Percentiles rank a stretch among this genome's conserved stretches.
These are phyloP conservation scores for Drosophila barbarae DNA, from an alignment of 2,888 invertebrate species.

Conservation along the genomic window DNA sequence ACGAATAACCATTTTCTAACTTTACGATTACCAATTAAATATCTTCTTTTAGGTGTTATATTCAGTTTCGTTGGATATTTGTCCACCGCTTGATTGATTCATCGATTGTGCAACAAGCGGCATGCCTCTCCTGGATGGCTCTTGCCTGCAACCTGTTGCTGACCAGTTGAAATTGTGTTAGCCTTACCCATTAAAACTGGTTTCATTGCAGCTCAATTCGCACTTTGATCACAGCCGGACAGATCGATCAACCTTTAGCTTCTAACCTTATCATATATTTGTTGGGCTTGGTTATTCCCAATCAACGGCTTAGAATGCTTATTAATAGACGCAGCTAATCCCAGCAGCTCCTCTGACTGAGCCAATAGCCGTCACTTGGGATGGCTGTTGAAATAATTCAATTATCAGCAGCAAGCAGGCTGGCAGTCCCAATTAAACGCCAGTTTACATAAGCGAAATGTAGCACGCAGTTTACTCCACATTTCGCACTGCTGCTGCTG, in stretches of 20 bases:
- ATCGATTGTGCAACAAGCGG: slow-evolving; percentile 45
- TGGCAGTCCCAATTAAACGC: slow-evolving; percentile 50
- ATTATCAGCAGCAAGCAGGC: slow-evolving; percentile 41
- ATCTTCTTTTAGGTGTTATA: not conserved
- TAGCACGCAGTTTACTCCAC: slow-evolving; percentile 67
- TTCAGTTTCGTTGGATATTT: not conserved
- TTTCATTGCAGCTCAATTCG: slow-evolving; percentile 13
- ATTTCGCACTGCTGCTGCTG: slow-evolving; percentile 34
- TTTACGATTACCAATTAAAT: not conserved
- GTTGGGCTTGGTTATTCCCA: not conserved
- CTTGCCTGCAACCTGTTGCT: slow-evolving; percentile 8
- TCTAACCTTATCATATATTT: not conserved
- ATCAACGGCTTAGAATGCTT: not conserved
- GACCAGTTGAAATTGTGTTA: not conserved
- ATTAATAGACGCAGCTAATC: not conserved
- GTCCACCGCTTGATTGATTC: slow-evolving; percentile 41
- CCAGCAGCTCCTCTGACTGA: not conserved
- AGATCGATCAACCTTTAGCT: slow-evolving; percentile 23
- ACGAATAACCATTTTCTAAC: not conserved
- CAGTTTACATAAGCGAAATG: slow-evolving; percentile 43
- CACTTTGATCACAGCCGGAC: slow-evolving; percentile 28
- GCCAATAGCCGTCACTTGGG: not conserved
- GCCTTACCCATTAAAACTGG: slow-evolving; percentile 16
- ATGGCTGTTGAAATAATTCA: slow-evolving; percentile 23
- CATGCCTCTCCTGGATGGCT: slow-evolving; percentile 27